Conservation (phyloP, 2,113 vertebrate species). For the Hepsetus odoe region DNA sequence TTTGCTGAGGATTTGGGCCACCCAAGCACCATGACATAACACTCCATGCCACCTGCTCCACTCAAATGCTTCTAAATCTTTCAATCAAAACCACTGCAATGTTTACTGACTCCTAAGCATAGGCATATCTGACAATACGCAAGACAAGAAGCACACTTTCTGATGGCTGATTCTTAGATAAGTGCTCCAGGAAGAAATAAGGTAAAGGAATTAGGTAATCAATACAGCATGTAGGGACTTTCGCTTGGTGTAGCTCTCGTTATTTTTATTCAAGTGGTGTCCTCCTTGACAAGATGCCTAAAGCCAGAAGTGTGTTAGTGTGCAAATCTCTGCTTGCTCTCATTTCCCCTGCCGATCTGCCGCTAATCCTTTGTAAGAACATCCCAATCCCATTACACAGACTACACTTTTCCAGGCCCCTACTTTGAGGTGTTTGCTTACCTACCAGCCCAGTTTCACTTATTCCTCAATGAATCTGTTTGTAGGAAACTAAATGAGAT, state of each 20-base stretch:
- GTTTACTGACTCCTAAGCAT: constrained; percentile 4
- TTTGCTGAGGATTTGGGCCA: constrained; percentile 63
- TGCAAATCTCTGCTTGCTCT: constrained; percentile 78
- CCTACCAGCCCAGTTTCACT: constrained; percentile 19
- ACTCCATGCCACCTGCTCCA: neutral
- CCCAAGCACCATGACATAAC: constrained; percentile 67
- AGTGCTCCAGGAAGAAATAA: neutral
- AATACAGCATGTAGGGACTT: neutral
- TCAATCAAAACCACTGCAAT: constrained; percentile 13
- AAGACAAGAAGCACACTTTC: neutral
- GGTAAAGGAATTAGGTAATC: neutral
- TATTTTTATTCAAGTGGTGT: constrained; percentile 55
- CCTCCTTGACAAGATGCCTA: constrained; percentile 21
- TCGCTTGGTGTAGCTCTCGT: constrained; percentile 29
- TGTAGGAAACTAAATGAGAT: constrained; percentile 1
- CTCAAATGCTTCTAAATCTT: neutral
- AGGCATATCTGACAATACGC: neutral
- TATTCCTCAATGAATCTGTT: neutral
- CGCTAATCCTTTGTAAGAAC: constrained; percentile 68
- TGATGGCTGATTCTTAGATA: neutral
- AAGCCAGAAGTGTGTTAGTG: constrained; percentile 69
- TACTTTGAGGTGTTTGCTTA: constrained; percentile 34
- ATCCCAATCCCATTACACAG: constrained; percentile 54
- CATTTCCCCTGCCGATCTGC: constrained; percentile 69
- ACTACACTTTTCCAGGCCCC: constrained; percentile 45